A percentile compares a stretch with the other conserved stretches of the same genome.
Evolutionary conservation across 2,113 vertebrate species (phyloP).

Genomic region (Lagopus leucura): DNA sequence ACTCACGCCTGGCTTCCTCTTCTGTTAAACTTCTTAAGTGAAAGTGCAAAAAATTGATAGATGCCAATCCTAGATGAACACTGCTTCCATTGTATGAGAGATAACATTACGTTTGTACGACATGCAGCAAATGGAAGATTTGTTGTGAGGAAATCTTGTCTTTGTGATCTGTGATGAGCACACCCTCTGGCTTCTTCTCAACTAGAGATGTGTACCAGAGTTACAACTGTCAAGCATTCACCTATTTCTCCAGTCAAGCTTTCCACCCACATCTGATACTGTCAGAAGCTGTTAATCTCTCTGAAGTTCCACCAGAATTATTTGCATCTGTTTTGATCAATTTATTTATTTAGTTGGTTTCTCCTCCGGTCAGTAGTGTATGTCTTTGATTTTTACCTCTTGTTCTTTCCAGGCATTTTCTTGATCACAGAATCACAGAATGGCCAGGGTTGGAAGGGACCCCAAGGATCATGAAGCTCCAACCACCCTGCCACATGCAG

Average conservation of each 20-base stretch:
- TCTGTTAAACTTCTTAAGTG: background rate
- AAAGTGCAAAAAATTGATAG: background rate
- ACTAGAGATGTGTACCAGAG: background rate
- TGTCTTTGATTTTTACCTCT: background rate
- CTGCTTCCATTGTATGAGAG: background rate
- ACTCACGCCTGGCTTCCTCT: background rate
- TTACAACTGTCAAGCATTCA: background rate
- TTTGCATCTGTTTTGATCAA: background rate
- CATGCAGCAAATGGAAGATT: background rate
- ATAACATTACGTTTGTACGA: background rate
- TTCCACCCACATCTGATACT: background rate
- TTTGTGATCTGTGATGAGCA: background rate
- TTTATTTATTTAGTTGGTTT: background rate
- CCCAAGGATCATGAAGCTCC: no score
- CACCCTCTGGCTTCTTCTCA: background rate
- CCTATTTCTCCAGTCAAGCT: background rate
- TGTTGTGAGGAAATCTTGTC: background rate
- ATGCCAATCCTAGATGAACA: background rate
- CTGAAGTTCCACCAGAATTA: background rate
- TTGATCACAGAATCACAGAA: no score
- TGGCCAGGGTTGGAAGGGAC: no score
- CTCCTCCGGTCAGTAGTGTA: background rate
- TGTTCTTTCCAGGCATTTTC: background rate
- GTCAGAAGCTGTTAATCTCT: background rate
- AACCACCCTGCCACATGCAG: no score